Base-by-base conservation (phyloP, 1,140 invertebrate genomes). In the Apis florea region DNA sequence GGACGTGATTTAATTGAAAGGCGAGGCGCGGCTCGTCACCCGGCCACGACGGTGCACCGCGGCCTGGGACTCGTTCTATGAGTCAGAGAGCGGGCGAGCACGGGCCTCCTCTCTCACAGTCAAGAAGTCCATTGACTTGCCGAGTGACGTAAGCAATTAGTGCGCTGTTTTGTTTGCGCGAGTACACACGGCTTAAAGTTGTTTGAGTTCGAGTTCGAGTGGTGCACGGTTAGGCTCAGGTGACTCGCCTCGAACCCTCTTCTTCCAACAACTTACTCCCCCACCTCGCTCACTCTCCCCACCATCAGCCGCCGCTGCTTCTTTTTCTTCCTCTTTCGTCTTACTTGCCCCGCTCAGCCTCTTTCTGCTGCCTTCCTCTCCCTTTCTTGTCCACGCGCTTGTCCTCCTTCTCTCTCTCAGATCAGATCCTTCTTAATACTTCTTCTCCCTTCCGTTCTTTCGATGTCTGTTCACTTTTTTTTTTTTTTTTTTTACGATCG, bases 81-180 rank as follows among this genome's bases (percentile, higher is more conserved):
- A 91, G 86, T 91, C 89, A 90, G 88, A 70, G 84, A 74, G 74
- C 90, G 21, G 17, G 15, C 1, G 59, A 47, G 40, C 12, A 8
- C n/a, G n/a, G 24, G 15, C 19, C 40, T 58, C 19, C 40, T 58
- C 54, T 72, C 70, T 85, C 31, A 40, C 79, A 82, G 88, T 88
- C 82, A 83, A 89, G 88, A 86, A 90, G 90, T 91, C 90, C 90
- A 91, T 91, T 91, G 90, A 91, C 90, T 91, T 85, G 89, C 85
- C 87, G 90, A 93, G 90, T 93, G 92, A 93, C 91, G 92, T 90
- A 92, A 93, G 92, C 91, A 92, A 93, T 93, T 93, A 93, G 92
- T 90, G 90, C 88, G 90, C 90, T 91, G 91, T 93, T 92, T 93
- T 92, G 91, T 92, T 92, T 92, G 91, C 90, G 89, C 90, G 88